Evolutionary conservation across 30 jellyfish, hydroid and myxozoan genomes (phyloP), one percentile per base, ranked within the genome.

Genomic region (Hydractinia echinata): DNA sequence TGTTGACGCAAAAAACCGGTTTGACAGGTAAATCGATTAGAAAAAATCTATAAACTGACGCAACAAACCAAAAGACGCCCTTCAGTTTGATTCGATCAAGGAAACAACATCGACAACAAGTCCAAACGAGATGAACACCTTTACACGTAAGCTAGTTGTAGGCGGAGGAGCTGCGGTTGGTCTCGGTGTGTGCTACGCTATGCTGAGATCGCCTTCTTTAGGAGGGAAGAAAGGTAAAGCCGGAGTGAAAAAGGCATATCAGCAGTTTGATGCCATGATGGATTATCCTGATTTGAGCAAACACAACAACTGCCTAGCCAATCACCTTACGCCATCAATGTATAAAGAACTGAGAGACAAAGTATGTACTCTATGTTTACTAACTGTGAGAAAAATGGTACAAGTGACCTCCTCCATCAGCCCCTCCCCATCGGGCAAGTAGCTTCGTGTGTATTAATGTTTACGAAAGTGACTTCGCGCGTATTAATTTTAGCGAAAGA

Each of bases 241-340:
- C 7, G 52, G 82, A 10, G 78, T 66, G 11, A 64, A 87, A 48
- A 18, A 52, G 14, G 96, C 96, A 49, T 88, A 88, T 85, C 18
- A 58, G 80, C 61, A 30, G 21, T 83, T 76, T 86, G 73, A 85
- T 13, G 78, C 96, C 14, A 55, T 49, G 68, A 69, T 48, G 7
- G 96, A 88, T 79, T 88, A 53, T 51, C 96, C 96, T n/a, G 96
- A 88, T 70, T 64, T 88, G 66, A 48, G 77, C 53, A 76, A 82
- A 61, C 96, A 88, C 83, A 88, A 88, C 95, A 88, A 88, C 81
- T 79, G 90, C 81, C 53, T 88, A 89, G 96, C 96, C 4, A 67
- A 54, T 51, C 79, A 76, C 55, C 90, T 88, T 30, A 82, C 93
- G 13, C 86, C 96, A 54, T 9, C 44, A 51, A 6, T 87, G 48